A percentile compares a stretch with the other conserved stretches of the same genome.
phyloP scores from a whole-genome alignment of 2,113 vertebrate species.

The Muntiacus muntjak region DNA sequence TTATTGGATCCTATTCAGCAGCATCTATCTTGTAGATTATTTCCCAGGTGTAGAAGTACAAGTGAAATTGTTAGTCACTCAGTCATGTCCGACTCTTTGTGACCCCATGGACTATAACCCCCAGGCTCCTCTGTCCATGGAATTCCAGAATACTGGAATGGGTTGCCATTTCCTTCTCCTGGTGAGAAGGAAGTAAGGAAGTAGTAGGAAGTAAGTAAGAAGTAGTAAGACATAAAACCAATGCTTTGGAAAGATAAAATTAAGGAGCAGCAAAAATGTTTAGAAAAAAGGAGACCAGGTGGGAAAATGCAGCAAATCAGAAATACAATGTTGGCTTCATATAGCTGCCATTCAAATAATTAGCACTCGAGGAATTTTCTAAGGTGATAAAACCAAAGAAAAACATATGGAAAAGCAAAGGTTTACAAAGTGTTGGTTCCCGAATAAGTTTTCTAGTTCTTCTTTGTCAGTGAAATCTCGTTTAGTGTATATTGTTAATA shows the following conservation, averaged over 20 bases:
- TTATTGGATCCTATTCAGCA: neutral
- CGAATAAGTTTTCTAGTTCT: neutral
- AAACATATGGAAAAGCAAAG: neutral
- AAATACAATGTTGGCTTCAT: neutral
- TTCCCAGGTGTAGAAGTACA: neutral
- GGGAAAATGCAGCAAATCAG: neutral
- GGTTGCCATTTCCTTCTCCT: neutral
- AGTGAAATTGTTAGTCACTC: neutral
- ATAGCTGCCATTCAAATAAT: neutral
- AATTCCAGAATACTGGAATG: neutral
- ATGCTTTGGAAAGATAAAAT: conserved; percentile 11
- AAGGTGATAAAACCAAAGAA: neutral
- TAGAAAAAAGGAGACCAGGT: neutral
- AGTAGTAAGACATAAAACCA: neutral
- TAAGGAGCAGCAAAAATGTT: neutral
- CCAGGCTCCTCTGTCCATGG: neutral
- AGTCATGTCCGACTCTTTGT: neutral
- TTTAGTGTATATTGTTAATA: neutral
- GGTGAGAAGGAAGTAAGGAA: neutral
- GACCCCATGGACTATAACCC: neutral
- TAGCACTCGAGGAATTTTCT: neutral
- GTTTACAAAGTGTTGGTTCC: neutral
- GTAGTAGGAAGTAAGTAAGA: neutral
- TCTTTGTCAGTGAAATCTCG: neutral
- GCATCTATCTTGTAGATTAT: neutral